A percentile compares a stretch with the other conserved stretches of the same genome.
These are phyloP conservation scores for Oceanodroma tethys DNA, from an alignment of 2,113 vertebrate genomes.

Conservation along the genomic window DNA sequence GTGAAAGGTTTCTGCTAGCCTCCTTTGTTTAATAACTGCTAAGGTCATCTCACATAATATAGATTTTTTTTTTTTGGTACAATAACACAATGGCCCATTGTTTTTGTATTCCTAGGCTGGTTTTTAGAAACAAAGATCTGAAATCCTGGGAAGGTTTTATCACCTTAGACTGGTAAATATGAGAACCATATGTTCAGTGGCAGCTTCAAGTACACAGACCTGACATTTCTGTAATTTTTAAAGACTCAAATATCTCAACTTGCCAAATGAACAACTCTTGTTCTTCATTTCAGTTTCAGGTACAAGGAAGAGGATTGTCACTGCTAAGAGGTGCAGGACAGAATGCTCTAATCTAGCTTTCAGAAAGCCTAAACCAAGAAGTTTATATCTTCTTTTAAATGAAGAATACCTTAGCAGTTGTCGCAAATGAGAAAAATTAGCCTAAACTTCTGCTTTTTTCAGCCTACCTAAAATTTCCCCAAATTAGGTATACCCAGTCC, in stretches of 20 bases:
- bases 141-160: conserved; percentile 1
- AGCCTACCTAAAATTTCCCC: background rate
- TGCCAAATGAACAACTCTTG: background rate
- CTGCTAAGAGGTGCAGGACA: background rate
- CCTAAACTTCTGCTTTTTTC: background rate
- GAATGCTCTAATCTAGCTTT: background rate
- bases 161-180: background rate
- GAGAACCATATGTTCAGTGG: background rate
- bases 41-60: background rate
- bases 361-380: background rate
- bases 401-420: background rate
- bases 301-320: background rate
- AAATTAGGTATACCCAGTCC: background rate
- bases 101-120: background rate
- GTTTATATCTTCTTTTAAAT: background rate
- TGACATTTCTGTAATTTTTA: background rate
- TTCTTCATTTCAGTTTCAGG: background rate
- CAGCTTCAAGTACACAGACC: background rate
- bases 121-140: background rate
- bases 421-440: background rate
- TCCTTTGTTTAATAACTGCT: background rate
- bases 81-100: background rate
- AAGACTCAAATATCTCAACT: background rate
- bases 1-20: background rate
- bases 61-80: background rate